Evolutionary conservation across 2,797 vertebrate genomes (phyloP), one percentile per base, ranked within the genome.

Genomic region (Kryptolebias ocellatus): DNA sequence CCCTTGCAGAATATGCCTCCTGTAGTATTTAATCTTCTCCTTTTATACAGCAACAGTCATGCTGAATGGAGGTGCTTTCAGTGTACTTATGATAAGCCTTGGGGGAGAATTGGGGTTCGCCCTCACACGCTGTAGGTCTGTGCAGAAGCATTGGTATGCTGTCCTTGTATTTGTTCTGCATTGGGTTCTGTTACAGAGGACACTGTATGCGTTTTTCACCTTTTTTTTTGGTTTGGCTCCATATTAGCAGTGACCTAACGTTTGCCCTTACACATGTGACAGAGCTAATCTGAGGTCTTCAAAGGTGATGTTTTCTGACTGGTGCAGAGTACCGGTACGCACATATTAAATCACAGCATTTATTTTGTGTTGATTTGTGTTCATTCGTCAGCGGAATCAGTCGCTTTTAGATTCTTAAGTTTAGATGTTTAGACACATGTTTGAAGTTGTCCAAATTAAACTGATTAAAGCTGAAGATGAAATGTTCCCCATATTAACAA

Each of bases 191-290:
- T 78, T 61, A 71, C 73, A 66, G 66, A 45, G 76, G 74, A 77
- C 80, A 79, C 80, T 24, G 63, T 78, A 31, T 62, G 73, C 71
- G 83, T 74, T 70, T 85, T 72, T 61, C 77, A 79, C 80, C 81
- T 90, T 80, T 87, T 92, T 90, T 87, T 24, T 24, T 24, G 20
- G 80, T 90, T 84, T 81, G 80, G 73, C 72, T 78, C 69, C 80
- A 86, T 83, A 90, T 91, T 89, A 85, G 79, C 88, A 90, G 74
- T 86, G 85, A 93, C 92, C 87, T 84, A 81, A 77, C 90, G 91
- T 91, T 93, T 92, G 91, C 80, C 85, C 86, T 76, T 61, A 71
- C 70, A 72, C 83, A 78, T 83, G 76, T 83, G 87, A 84, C 80
- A 83, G 68, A 71, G 83, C 78, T 89, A 83, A 76, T 61, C 68